phyloP scores from a whole-genome alignment of 2,888 invertebrate genomes.

The Sminthurides aquaticus region DNA sequence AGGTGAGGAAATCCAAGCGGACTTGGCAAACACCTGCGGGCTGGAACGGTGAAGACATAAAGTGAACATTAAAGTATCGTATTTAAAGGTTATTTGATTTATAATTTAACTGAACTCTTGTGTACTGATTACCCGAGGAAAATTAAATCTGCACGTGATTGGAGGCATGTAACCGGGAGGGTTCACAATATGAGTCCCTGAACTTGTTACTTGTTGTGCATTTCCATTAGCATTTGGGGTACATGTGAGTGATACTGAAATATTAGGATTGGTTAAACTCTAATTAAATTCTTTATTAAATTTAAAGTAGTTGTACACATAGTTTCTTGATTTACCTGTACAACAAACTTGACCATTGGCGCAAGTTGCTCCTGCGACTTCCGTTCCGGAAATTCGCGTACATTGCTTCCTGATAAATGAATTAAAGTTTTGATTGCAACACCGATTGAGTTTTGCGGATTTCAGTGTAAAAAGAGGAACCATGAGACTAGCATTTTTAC shows the following conservation, averaged over 20 bases:
- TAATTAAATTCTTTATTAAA: too few relatives aligned
- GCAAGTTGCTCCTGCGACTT: slow-evolving; percentile 24
- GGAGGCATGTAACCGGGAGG: slow-evolving; percentile 13
- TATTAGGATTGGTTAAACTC: not conserved
- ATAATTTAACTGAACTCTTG: not conserved
- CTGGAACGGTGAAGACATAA: too few relatives aligned
- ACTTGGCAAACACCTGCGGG: slow-evolving; percentile 37
- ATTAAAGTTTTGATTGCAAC: not conserved
- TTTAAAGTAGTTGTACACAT: too few relatives aligned
- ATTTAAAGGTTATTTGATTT: not conserved
- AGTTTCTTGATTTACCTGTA: slow-evolving; percentile 24
- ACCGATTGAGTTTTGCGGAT: not conserved
- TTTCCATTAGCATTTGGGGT: slow-evolving; percentile 23
- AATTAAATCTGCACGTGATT: slow-evolving; percentile 29
- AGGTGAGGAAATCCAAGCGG: slow-evolving; percentile 35
- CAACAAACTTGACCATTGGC: slow-evolving; percentile 33
- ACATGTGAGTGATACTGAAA: slow-evolving; percentile 23
- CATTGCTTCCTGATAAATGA: slow-evolving; percentile 19
- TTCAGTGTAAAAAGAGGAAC: not conserved
- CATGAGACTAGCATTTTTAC: not conserved
- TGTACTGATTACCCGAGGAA: slow-evolving; percentile 19
- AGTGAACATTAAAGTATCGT: not conserved
- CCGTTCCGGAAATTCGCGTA: slow-evolving; percentile 15
- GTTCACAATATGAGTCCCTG: slow-evolving; percentile 33
- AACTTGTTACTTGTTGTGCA: slow-evolving; percentile 23